phyloP scores from a whole-genome alignment of 2,113 vertebrate species.

The Fregetta grallaria region DNA sequence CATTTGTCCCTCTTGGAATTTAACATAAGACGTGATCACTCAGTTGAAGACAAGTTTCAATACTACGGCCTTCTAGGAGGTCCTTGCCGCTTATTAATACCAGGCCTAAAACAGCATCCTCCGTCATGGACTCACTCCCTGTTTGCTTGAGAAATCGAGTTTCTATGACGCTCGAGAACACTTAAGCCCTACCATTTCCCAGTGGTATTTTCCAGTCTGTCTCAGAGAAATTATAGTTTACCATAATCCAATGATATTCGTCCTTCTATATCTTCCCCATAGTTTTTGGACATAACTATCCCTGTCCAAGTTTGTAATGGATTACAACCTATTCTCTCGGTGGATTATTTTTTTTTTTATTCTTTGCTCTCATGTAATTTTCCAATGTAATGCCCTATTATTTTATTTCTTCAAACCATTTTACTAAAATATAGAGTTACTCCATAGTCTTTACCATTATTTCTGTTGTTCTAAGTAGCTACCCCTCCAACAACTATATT shows the following conservation, averaged over 20 bases:
- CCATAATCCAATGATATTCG: neutral
- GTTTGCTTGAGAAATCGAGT: constrained; percentile 18
- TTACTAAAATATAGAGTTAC: neutral
- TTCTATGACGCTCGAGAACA: neutral
- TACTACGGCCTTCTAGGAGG: neutral
- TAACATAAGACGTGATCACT: neutral
- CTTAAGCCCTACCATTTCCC: constrained; percentile 10
- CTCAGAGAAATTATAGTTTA: neutral
- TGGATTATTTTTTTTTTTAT: neutral
- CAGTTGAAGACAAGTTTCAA: neutral
- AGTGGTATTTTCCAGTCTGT: neutral
- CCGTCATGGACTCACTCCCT: neutral
- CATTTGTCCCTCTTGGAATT: neutral
- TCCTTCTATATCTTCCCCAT: neutral
- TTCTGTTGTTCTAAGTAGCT: neutral
- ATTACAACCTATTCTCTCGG: neutral
- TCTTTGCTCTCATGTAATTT: neutral
- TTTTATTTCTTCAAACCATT: neutral
- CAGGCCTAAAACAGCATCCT: neutral
- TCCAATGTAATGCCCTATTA: neutral
- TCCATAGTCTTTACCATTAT: neutral
- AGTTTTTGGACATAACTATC: neutral
- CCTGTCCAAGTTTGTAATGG: neutral
- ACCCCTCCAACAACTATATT: neutral
- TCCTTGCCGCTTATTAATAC: neutral